Conservation (phyloP, 2,888 invertebrate species). For the Miltochrista miniata region DNA sequence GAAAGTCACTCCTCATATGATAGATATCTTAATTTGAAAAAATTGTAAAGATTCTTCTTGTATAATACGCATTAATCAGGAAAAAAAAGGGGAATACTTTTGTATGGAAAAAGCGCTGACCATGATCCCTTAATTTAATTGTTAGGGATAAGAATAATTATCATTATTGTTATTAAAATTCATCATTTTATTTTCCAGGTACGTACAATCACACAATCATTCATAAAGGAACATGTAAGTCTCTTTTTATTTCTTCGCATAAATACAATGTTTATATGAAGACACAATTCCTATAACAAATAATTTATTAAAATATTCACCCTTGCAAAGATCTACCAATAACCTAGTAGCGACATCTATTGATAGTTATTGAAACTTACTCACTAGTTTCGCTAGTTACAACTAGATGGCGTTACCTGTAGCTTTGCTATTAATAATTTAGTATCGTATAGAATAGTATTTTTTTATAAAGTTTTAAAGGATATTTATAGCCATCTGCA, state of each 20-base stretch:
- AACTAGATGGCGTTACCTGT: constrained; percentile 52
- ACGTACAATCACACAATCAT: constrained; percentile 40
- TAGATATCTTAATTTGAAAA: too few species aligned
- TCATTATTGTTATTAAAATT: background rate
- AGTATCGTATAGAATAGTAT: constrained; percentile 5
- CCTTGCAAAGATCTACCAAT: constrained; percentile 25
- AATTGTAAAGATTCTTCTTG: too few species aligned
- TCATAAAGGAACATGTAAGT: constrained; percentile 38
- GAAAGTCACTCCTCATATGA: too few species aligned
- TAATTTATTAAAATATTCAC: constrained; percentile 46
- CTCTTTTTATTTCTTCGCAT: constrained; percentile 21
- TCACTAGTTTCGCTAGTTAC: constrained; percentile 41
- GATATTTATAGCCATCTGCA: constrained; percentile 23
- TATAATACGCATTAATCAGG: too few species aligned
- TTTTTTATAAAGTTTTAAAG: constrained; percentile 12
- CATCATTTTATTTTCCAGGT: constrained; percentile 52
- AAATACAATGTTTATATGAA: constrained; percentile 27
- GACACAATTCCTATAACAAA: constrained; percentile 9
- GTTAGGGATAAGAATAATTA: too few species aligned
- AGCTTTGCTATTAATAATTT: background rate
- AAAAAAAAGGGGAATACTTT: too few species aligned
- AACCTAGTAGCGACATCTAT: constrained; percentile 56
- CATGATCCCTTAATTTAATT: too few species aligned
- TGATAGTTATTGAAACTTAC: constrained; percentile 34
- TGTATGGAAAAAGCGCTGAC: too few species aligned